Conservation (phyloP, 2,888 invertebrate species). For the Rosalia funebris region DNA sequence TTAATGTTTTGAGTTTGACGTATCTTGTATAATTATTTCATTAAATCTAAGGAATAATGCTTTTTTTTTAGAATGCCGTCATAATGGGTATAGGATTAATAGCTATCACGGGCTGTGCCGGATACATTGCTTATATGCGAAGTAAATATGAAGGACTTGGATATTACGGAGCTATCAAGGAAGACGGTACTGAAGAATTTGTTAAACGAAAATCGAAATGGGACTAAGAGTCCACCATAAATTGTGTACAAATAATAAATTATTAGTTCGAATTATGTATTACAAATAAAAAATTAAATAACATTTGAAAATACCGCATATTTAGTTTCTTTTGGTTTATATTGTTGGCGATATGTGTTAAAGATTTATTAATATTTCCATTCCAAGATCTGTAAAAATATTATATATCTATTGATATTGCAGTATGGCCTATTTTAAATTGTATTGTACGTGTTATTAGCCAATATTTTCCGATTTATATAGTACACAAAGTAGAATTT, state of each 20-base stretch:
- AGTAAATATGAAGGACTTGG: slow-evolving; percentile 81
- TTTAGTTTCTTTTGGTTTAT: too few relatives aligned
- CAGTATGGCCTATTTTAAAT: too few relatives aligned
- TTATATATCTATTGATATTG: too few relatives aligned
- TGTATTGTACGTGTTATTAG: too few relatives aligned
- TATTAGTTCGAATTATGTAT: not conserved
- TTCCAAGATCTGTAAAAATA: too few relatives aligned
- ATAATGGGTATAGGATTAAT: slow-evolving; percentile 86
- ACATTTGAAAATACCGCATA: too few relatives aligned
- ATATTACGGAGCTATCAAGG: slow-evolving; percentile 81
- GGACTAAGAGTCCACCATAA: slow-evolving; percentile 65
- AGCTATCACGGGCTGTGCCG: slow-evolving; percentile 78
- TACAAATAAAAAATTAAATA: too few relatives aligned
- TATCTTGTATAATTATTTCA: slow-evolving; percentile 6
- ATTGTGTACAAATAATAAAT: not conserved
- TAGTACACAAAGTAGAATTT: too few relatives aligned
- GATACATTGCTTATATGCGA: slow-evolving; percentile 88
- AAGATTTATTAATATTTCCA: too few relatives aligned
- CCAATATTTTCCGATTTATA: too few relatives aligned
- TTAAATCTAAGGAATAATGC: not conserved
- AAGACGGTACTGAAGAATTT: slow-evolving; percentile 81
- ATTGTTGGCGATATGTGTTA: too few relatives aligned
- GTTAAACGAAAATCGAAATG: slow-evolving; percentile 82
- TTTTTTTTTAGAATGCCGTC: slow-evolving; percentile 79
- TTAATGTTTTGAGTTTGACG: too few relatives aligned